phyloP scores from a whole-genome alignment of 2,888 invertebrate species.

The Clivina fossor region DNA sequence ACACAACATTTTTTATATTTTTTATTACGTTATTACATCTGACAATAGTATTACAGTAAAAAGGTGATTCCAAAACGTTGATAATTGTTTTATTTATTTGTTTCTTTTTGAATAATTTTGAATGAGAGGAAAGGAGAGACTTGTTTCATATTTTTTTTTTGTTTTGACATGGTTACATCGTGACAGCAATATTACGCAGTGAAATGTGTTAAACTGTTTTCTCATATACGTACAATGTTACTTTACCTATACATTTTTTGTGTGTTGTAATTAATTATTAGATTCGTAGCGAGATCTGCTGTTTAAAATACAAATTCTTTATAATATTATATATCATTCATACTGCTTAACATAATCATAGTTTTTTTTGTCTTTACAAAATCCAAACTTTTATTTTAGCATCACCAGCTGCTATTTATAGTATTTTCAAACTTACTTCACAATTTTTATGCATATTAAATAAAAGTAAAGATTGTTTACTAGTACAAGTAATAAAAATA shows the following conservation, averaged over 20 bases:
- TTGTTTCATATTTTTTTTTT: constrained; percentile 11
- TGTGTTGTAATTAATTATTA: too few species aligned
- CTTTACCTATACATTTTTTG: constrained; percentile 28
- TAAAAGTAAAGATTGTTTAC: too few species aligned
- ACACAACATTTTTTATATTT: constrained; percentile 49
- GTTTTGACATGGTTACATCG: constrained; percentile 21
- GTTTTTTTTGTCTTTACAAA: too few species aligned
- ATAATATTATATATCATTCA: too few species aligned
- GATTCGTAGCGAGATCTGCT: too few species aligned
- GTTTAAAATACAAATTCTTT: too few species aligned
- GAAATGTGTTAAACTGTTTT: constrained; percentile 22
- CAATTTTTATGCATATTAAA: too few species aligned
- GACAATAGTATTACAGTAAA: constrained; percentile 51
- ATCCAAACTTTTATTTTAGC: too few species aligned
- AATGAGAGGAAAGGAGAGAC: constrained; percentile 20
- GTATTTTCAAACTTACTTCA: too few species aligned
- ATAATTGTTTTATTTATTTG: constrained; percentile 45
- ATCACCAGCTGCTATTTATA: too few species aligned
- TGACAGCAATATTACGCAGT: constrained; percentile 29
- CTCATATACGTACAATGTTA: constrained; percentile 25
- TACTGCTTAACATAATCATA: too few species aligned
- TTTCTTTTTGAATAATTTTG: constrained; percentile 21
- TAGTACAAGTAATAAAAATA: too few species aligned
- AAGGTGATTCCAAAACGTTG: constrained; percentile 50
- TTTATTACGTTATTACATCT: constrained; percentile 47